Conservation (phyloP, 1,140 invertebrate species). For the Ceratina australensis region DNA sequence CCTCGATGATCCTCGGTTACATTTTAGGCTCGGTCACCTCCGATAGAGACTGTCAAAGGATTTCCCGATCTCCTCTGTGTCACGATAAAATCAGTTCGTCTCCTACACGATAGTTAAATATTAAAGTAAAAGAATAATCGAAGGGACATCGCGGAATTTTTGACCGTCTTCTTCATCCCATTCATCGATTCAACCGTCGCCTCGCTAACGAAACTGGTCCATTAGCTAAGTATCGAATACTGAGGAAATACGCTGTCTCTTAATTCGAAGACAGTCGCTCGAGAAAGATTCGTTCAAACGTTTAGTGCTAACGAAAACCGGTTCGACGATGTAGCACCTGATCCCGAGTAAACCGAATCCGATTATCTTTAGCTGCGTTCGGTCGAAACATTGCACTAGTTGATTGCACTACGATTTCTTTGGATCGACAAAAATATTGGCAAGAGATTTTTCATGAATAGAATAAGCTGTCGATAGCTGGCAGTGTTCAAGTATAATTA, state of each 20-base stretch:
- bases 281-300: neutral
- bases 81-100: too few species aligned
- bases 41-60: neutral
- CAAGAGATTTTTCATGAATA: too few species aligned
- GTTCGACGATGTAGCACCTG: too few species aligned
- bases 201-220: neutral
- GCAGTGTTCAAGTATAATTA: too few species aligned
- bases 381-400: too few species aligned
- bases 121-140: neutral
- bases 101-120: neutral
- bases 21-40: neutral
- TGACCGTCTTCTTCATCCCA: neutral
- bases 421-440: too few species aligned
- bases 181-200: too few species aligned
- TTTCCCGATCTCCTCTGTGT: too few species aligned
- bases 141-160: neutral
- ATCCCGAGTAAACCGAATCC: too few species aligned
- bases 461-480: too few species aligned
- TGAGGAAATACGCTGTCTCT: conserved; percentile 57
- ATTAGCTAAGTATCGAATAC: conserved; percentile 52
- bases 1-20: conserved; percentile 36
- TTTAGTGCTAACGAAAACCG: neutral
- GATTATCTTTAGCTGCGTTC: too few species aligned
- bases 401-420: too few species aligned
- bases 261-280: conserved; percentile 5